Evolutionary conservation across 2,888 invertebrate genomes (phyloP).

Genomic region (Rhaphigaster nebulosa): DNA sequence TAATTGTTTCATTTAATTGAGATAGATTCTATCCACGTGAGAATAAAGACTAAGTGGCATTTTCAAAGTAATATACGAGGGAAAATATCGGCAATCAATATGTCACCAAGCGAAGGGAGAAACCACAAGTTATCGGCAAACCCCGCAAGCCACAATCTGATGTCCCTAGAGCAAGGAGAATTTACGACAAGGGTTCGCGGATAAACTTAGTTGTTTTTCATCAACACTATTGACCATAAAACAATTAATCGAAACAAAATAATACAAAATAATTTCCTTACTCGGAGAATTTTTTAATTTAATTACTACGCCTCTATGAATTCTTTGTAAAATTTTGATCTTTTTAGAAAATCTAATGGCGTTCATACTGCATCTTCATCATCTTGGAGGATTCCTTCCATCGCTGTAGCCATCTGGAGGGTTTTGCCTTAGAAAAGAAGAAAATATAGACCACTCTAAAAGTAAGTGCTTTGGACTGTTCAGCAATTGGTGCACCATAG

Average conservation of each 20-base stretch:
- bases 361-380: too few species aligned
- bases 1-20: too few species aligned
- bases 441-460: too few species aligned
- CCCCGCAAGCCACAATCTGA: conserved; percentile 23
- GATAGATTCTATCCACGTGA: background rate
- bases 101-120: background rate
- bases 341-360: too few species aligned
- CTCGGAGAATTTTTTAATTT: too few species aligned
- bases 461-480: too few species aligned
- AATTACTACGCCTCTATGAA: too few species aligned
- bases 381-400: too few species aligned
- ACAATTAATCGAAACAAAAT: background rate
- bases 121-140: conserved; percentile 37
- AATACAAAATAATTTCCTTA: background rate
- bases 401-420: too few species aligned
- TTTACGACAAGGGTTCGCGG: background rate
- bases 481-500: too few species aligned
- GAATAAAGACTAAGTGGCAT: background rate
- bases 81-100: conserved; percentile 18
- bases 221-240: background rate
- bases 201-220: conserved; percentile 4
- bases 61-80: background rate
- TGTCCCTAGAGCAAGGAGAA: background rate
- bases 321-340: too few species aligned
- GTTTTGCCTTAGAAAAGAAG: too few species aligned